Evolutionary conservation across 1,140 invertebrate genomes (phyloP), one percentile per base, ranked within the genome.

Genomic region (Anoplophora glabripennis): DNA sequence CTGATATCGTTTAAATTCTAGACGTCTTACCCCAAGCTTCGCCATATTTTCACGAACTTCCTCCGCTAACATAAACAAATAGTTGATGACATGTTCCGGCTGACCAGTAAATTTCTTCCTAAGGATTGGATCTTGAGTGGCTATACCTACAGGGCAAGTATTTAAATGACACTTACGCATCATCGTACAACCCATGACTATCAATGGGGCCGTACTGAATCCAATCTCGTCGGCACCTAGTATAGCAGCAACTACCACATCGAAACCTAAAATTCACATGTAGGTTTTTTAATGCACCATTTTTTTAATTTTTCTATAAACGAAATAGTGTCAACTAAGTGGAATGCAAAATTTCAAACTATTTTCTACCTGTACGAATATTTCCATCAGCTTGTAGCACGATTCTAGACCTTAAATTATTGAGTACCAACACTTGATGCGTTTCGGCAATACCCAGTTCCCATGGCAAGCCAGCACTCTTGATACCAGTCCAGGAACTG

Each of bases 81-180:
- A 99, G 76, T 99, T 99, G 63, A 99, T 85, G 4, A 99, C 93
- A 77, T 99, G 89, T 76, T 99, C 96, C 0, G 96, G 96, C 73
- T 96, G 94, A 28, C 97, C 97, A 17, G 89, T 90, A 79, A 99
- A 99, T 76, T 99, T 99, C 72, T 94, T 94, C 17, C 97, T 81
- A 14, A 99, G 78, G 11, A 89, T 82, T 0, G 96, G 96, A 83
- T 99, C 97, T 80, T 96, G 94, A 0, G 97, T 99, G 1, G 96
- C 96, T 70, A 99, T 93, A 59, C 97, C 97, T 51, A 99, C 97
- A 0, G 97, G 97, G 72, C 97, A 99, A 18, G 97, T 99, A 77
- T 99, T 99, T 55, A 99, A 80, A 77, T 99, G 97, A 75, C 97
- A 99, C 76, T 99, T 99, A 49, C 97, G 82, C 97, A 99, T 99